These are phyloP conservation scores for Alligator mississippiensis DNA, from an alignment of 2,113 vertebrate species.

Conservation along the genomic window DNA sequence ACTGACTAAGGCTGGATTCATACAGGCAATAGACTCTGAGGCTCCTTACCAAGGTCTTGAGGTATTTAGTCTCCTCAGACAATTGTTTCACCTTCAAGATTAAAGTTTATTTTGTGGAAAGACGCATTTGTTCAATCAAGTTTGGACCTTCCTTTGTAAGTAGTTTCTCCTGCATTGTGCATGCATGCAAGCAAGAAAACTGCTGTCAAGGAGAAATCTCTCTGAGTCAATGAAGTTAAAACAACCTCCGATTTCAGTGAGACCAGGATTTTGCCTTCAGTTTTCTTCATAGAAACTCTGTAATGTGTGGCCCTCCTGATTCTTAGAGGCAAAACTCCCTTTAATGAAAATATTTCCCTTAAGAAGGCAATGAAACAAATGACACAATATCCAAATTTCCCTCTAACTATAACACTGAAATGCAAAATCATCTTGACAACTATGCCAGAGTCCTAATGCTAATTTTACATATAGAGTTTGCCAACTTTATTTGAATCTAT, in stretches of 20 bases:
- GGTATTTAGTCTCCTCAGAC: neutral
- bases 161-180: neutral
- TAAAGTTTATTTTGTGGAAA: conserved; percentile 1
- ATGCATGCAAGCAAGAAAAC: neutral
- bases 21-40: neutral
- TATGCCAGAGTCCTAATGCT: neutral
- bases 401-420: neutral
- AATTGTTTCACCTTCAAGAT: neutral
- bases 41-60: neutral
- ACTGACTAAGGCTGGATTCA: accelerated
- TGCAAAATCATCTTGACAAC: neutral
- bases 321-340: neutral
- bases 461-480: neutral
- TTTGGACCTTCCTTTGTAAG: neutral
- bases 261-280: neutral
- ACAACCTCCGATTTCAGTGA: neutral
- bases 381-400: neutral
- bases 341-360: neutral
- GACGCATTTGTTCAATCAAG: neutral
- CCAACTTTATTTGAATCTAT: no score
- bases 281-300: neutral
- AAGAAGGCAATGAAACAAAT: neutral
- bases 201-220: neutral
- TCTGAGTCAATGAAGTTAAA: accelerated
- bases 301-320: neutral